These are phyloP conservation scores for Peribatodes rhomboidaria DNA, from an alignment of 2,888 invertebrate genomes.

Conservation along the genomic window DNA sequence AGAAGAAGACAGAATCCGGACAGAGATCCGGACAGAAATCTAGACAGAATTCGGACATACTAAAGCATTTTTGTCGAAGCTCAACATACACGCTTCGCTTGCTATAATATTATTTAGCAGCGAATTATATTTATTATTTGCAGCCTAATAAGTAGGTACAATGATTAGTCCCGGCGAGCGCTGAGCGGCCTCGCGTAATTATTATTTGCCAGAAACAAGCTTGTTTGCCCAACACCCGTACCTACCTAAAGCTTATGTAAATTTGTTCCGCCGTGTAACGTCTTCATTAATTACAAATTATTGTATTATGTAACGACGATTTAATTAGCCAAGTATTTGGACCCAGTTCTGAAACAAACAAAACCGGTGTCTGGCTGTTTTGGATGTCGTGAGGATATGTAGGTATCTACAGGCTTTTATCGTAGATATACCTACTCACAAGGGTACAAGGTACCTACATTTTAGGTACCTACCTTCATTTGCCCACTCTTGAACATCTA, in stretches of 20 bases:
- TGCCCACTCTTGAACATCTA: too few relatives aligned
- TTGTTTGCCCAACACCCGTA: constrained; percentile 39
- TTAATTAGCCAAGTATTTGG: constrained; percentile 22
- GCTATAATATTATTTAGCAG: too few relatives aligned
- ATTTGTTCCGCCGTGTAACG: constrained; percentile 34
- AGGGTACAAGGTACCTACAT: too few relatives aligned
- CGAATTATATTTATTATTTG: too few relatives aligned
- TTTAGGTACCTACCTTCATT: too few relatives aligned
- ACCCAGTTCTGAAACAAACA: background rate
- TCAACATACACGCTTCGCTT: too few relatives aligned
- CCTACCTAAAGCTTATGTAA: constrained; percentile 34
- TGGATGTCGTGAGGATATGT: too few relatives aligned
- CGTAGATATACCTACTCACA: too few relatives aligned
- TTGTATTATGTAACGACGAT: constrained; percentile 26
- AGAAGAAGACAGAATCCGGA: too few relatives aligned
- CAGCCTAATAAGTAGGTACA: background rate
- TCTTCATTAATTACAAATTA: constrained; percentile 36
- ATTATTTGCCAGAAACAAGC: constrained; percentile 42
- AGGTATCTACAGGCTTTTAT: background rate
- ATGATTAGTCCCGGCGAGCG: background rate
- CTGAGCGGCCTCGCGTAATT: constrained; percentile 25
- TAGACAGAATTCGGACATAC: too few relatives aligned
- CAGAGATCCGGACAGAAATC: too few relatives aligned
- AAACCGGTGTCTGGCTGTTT: background rate
- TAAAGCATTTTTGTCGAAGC: too few relatives aligned